These are phyloP conservation scores for Aporrectodea caliginosa DNA, from an alignment of 1,140 invertebrate species.

Conservation along the genomic window DNA sequence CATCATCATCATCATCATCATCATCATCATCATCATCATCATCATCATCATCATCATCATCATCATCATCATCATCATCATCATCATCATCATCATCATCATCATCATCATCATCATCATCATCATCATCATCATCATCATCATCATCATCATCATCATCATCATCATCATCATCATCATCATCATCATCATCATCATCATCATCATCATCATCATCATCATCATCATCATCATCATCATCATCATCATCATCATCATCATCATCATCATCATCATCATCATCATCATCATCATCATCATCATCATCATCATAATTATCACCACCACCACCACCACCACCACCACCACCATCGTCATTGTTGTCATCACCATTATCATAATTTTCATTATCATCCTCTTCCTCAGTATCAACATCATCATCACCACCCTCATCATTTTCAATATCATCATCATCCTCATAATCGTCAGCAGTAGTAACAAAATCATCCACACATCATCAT, in stretches of 20 bases:
- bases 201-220: background rate
- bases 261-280: background rate
- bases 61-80: background rate
- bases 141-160: background rate
- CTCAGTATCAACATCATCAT: too few species aligned
- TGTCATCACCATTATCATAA: too few species aligned
- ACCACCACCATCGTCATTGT: too few species aligned
- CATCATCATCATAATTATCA: background rate
- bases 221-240: background rate
- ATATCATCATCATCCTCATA: too few species aligned
- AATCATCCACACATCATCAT: too few species aligned
- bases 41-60: background rate
- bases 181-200: background rate
- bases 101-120: background rate
- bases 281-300: background rate
- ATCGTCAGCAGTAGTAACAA: too few species aligned
- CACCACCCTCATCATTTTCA: too few species aligned
- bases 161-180: background rate
- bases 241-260: background rate
- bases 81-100: background rate
- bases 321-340: background rate
- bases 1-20: background rate
- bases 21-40: background rate
- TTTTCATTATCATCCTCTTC: too few species aligned
- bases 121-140: background rate